Conservation (phyloP, 2,888 invertebrate genomes). For the Sipunculus nudus region DNA sequence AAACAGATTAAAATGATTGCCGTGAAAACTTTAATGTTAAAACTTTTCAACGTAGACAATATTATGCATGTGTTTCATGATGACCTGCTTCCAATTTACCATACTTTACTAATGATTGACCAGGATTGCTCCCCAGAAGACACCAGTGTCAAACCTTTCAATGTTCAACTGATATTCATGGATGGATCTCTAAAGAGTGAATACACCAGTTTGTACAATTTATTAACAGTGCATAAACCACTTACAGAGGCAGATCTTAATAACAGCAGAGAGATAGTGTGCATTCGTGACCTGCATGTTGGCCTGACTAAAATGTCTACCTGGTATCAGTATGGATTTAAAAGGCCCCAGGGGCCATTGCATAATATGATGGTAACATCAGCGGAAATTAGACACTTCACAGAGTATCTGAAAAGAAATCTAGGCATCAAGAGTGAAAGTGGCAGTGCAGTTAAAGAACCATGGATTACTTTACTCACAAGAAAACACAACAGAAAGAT, state of each 20-base stretch:
- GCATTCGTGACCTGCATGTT: conserved; percentile 63
- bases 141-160: conserved; percentile 34
- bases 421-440: neutral
- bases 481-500: conserved; percentile 66
- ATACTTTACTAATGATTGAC: conserved; percentile 58
- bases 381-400: conserved; percentile 30
- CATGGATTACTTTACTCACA: too few species aligned
- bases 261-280: conserved; percentile 53
- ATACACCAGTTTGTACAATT: conserved; percentile 58
- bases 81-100: conserved; percentile 68
- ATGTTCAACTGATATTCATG: conserved; percentile 46
- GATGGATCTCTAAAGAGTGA: conserved; percentile 43
- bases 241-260: conserved; percentile 41
- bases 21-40: conserved; percentile 56
- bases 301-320: conserved; percentile 65
- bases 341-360: conserved; percentile 65
- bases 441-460: too few species aligned
- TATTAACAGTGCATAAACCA: conserved; percentile 53
- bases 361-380: conserved; percentile 40
- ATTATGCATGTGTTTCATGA: conserved; percentile 71
- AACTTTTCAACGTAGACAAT: conserved; percentile 69
- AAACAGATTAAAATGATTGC: too few species aligned
- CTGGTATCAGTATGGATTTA: conserved; percentile 70
- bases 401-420: conserved; percentile 16
- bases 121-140: conserved; percentile 6